phyloP scores from a whole-genome alignment of 2,888 invertebrate species.

The Eupithecia inturbata region DNA sequence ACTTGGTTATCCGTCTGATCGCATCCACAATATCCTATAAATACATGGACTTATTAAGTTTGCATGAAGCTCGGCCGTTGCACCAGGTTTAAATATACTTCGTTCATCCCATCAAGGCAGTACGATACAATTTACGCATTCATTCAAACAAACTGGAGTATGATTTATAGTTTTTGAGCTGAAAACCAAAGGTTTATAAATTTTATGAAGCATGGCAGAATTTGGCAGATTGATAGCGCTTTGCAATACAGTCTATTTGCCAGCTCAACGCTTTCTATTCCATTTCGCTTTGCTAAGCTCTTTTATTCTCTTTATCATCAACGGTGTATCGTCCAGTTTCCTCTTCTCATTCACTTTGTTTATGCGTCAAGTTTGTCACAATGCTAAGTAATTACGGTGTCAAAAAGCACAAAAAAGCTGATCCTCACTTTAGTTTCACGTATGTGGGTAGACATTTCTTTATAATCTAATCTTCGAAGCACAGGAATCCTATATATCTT shows the following conservation, averaged over 20 bases:
- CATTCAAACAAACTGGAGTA: constrained; percentile 1
- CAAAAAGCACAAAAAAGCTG: not conserved
- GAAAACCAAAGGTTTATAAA: not conserved
- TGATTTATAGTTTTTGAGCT: constrained; percentile 1
- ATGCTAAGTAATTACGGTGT: not conserved
- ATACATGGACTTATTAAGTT: constrained; percentile 40
- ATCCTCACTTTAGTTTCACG: not conserved
- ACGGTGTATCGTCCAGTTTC: not conserved
- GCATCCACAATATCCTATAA: constrained; percentile 37
- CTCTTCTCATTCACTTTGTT: not conserved
- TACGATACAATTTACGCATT: not conserved
- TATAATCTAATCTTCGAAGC: not conserved
- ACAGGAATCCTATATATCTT: constrained; percentile 2
- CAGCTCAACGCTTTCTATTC: not conserved
- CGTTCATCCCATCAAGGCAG: not conserved
- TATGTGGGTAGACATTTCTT: not conserved
- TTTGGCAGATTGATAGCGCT: constrained; percentile 1
- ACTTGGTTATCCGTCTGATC: constrained; percentile 31
- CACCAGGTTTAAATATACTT: constrained; percentile 23
- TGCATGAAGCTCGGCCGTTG: constrained; percentile 37
- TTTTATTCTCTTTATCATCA: not conserved
- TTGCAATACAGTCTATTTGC: not conserved
- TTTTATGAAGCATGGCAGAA: not conserved
- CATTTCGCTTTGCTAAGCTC: not conserved
- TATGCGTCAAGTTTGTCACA: not conserved